Conservation (phyloP, 1,140 invertebrate genomes). For the Drosophila busckii region DNA sequence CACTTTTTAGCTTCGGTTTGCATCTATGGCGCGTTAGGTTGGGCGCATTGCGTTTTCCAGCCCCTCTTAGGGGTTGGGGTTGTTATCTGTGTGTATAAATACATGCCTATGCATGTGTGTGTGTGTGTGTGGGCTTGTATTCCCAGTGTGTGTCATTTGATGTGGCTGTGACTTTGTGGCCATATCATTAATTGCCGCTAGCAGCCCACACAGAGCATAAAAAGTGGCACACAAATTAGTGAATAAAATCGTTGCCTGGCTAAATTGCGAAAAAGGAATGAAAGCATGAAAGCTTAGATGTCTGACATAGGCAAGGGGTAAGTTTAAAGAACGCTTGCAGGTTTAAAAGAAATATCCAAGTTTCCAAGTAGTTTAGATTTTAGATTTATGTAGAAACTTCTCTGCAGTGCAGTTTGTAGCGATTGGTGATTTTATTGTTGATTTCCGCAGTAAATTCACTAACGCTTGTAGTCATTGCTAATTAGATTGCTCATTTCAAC, state of each 20-base stretch:
- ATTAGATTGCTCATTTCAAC: no score
- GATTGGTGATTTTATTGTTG: no score
- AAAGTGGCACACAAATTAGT: conserved; percentile 58
- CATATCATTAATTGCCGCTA: conserved; percentile 75
- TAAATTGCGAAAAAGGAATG: neutral
- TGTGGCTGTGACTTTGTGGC: conserved; percentile 73
- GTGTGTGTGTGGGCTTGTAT: conserved; percentile 21
- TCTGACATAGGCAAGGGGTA: no score
- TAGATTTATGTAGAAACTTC: no score
- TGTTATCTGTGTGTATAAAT: neutral
- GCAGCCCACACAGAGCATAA: conserved; percentile 38
- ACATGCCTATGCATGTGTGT: conserved; percentile 1
- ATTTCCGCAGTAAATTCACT: no score
- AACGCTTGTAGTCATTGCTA: no score
- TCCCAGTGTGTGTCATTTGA: conserved; percentile 61
- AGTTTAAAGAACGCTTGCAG: no score
- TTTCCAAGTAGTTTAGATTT: no score
- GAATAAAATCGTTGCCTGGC: conserved; percentile 9
- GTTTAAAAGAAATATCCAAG: no score
- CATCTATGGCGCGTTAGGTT: conserved; percentile 6
- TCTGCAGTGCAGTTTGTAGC: no score
- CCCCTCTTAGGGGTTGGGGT: conserved; percentile 12
- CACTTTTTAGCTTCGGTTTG: conserved; percentile 68
- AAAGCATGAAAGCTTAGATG: neutral
- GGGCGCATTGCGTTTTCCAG: conserved; percentile 67